Evolutionary conservation across 1,140 invertebrate genomes (phyloP).

Genomic region (Uloborus diversus): DNA sequence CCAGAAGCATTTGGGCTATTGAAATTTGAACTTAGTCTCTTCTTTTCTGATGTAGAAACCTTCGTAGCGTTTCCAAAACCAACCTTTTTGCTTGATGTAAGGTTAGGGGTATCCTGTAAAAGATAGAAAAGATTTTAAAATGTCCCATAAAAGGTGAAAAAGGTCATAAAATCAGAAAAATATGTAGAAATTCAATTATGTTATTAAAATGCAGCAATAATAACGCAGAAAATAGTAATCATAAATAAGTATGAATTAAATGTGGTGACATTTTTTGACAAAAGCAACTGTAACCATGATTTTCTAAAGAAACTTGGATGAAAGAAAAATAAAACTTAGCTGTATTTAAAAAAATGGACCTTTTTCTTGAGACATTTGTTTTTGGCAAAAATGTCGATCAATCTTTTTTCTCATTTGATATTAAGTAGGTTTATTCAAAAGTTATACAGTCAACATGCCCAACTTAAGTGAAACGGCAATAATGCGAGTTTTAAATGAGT

Average conservation of each 20-base stretch:
- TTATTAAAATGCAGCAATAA: too few relatives aligned
- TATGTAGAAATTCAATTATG: too few relatives aligned
- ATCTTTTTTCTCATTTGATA: background rate
- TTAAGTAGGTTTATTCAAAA: background rate
- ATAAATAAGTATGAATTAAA: too few relatives aligned
- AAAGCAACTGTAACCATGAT: too few relatives aligned
- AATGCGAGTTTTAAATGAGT: background rate
- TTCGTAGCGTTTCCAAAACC: background rate
- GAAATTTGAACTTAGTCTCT: background rate
- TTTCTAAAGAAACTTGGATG: background rate
- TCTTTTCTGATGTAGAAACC: background rate
- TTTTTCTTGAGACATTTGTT: background rate
- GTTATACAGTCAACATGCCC: background rate
- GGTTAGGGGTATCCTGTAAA: background rate
- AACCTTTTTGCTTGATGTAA: background rate
- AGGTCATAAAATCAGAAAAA: too few relatives aligned
- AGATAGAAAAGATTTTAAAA: too few relatives aligned
- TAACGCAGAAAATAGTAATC: too few relatives aligned
- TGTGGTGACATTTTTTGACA: too few relatives aligned
- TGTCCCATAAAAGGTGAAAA: too few relatives aligned
- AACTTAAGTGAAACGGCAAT: background rate
- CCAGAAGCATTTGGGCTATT: slow-evolving; percentile 1
- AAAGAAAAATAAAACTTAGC: background rate
- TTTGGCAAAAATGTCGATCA: background rate
- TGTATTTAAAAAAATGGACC: background rate